Evolutionary conservation across 2,888 invertebrate genomes (phyloP), one percentile per base, ranked within the genome.

Genomic region (Geophilus truncorum): DNA sequence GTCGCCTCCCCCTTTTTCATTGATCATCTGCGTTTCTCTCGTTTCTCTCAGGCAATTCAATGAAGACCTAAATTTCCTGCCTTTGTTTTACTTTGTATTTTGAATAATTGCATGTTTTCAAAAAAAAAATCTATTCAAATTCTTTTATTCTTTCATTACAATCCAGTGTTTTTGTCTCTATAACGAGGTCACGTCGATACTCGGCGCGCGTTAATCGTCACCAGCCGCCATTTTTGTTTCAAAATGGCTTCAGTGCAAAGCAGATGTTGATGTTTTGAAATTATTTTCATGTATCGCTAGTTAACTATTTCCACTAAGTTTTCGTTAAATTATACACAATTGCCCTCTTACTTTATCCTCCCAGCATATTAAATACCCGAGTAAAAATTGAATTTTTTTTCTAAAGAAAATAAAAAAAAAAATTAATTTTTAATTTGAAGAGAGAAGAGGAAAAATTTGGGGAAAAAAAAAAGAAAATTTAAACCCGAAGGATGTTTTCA

Each of bases 101-200:
- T 40, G 40, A 40, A 40, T 40, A 40, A 40, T 40, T 40, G 10
- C 15, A 12, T n/a, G 15, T 40, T 40, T n/a, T n/a, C n/a, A 2
- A 12, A 40, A 40, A 40, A 40, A 40, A 40, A 40, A 6, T 10
- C 15, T 40, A 40, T 40, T 40, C 40, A 40, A 40, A 40, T 40
- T 40, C 40, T 40, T 40, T 40, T 40, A 40, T 12, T 40, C 40
- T 40, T 40, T 40, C 21, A 62, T 62, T 62, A 62, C 21, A 62
- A 62, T 62, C 6, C 57, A 62, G 21, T 21, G 23, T 62, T 62
- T 18, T 62, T 23, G 57, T 62, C 9, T 23, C 21, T 62, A 18
- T 62, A 62, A 62, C 57, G 57, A 62, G 57, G 57, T 62, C 57
- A 62, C n/a, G n/a, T n/a, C n/a, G n/a, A n/a, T n/a, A n/a, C n/a